phyloP scores from a whole-genome alignment of 2,888 invertebrate genomes.

The Cheilosia vernalis region DNA sequence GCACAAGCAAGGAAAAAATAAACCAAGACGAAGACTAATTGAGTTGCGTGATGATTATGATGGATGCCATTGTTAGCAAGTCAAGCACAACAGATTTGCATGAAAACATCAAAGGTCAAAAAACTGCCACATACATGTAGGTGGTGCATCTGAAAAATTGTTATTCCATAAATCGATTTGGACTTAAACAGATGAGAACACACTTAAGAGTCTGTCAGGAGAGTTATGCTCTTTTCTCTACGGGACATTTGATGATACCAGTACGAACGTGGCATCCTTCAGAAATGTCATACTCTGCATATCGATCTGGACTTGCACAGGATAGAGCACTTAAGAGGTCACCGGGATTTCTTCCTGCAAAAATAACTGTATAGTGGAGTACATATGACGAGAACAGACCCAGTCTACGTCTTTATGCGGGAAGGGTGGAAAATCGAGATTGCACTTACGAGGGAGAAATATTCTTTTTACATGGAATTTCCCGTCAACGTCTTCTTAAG shows the following conservation, averaged over 20 bases:
- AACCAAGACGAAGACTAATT: conserved; percentile 21
- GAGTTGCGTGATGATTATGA: conserved; percentile 45
- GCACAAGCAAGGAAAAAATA: not conserved
- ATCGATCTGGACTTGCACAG: conserved; percentile 14
- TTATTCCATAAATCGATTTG: not conserved
- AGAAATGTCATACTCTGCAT: not conserved
- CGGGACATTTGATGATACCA: not conserved
- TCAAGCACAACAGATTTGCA: conserved; percentile 16
- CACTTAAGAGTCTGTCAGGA: not conserved
- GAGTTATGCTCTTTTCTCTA: not conserved
- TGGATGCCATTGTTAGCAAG: conserved; percentile 28
- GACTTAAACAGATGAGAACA: not conserved
- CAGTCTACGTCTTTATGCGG: not conserved
- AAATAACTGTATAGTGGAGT: not conserved
- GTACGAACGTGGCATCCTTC: not conserved
- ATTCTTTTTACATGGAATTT: not conserved
- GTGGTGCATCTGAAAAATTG: not conserved
- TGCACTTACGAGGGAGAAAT: not conserved
- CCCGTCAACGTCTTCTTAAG: conserved; percentile 41
- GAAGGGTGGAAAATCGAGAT: not conserved
- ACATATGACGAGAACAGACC: not conserved
- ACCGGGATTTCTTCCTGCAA: not conserved
- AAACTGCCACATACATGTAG: not conserved
- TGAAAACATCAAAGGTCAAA: conserved; percentile 28
- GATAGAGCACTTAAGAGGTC: conserved; percentile 39